These are phyloP conservation scores for Champsocephalus gunnari DNA, from an alignment of 2,797 vertebrate species.

Conservation along the genomic window DNA sequence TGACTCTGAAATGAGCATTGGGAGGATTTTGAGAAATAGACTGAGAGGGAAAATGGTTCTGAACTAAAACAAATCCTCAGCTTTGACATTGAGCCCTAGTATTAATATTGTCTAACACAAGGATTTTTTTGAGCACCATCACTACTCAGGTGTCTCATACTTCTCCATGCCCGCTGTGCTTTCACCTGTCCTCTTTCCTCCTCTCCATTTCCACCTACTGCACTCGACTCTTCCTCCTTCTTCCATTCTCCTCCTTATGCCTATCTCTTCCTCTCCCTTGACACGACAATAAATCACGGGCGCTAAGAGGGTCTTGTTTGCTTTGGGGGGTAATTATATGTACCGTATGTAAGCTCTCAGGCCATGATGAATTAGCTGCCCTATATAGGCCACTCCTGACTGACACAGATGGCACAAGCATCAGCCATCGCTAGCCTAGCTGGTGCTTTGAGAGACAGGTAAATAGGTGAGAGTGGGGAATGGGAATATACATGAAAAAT, in stretches of 20 bases:
- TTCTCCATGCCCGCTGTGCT: slow-evolving; percentile 12
- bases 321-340: slow-evolving; percentile 82
- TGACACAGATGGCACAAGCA: slow-evolving; percentile 74
- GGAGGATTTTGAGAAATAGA: slow-evolving; percentile 43
- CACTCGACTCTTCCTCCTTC: neutral
- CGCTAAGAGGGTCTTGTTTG: slow-evolving; percentile 80
- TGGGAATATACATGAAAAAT: slow-evolving; percentile 27
- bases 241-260: slow-evolving; percentile 29
- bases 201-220: slow-evolving; percentile 40
- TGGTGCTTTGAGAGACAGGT: slow-evolving; percentile 43
- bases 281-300: slow-evolving; percentile 83
- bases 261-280: slow-evolving; percentile 63
- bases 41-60: slow-evolving; percentile 34
- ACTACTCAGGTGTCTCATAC: slow-evolving; percentile 25
- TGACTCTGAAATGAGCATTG: slow-evolving; percentile 39
- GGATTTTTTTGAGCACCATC: slow-evolving; percentile 32
- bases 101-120: slow-evolving; percentile 43
- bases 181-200: slow-evolving; percentile 37
- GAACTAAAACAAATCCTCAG: slow-evolving; percentile 35
- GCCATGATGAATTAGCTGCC: slow-evolving; percentile 85
- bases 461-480: slow-evolving; percentile 25
- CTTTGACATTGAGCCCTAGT: slow-evolving; percentile 36
- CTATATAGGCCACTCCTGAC: slow-evolving; percentile 83
- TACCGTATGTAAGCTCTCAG: slow-evolving; percentile 81
- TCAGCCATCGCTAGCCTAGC: slow-evolving; percentile 49